Base-by-base conservation (phyloP, 1,140 invertebrate genomes). In the Nasonia giraulti region DNA sequence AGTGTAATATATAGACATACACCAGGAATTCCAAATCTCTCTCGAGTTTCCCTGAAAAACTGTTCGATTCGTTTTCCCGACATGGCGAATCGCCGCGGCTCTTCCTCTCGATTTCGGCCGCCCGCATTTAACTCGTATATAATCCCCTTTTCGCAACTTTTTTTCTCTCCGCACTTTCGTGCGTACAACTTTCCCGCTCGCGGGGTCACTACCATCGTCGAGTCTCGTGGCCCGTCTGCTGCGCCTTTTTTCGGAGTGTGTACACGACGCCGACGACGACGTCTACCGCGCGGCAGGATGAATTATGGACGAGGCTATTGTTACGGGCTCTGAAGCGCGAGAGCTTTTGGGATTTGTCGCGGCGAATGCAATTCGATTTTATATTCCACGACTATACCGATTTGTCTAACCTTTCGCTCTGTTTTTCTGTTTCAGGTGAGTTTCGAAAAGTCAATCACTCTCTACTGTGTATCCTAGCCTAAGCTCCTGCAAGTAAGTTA, bases 141-240 rank as follows among this genome's bases (percentile, higher is more conserved):
- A 3, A 1, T 80, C 81, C n/a, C 82, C 23, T 62, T 62, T 47
- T 76, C 37, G 81, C 33, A 85, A 86, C 80, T 62, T 47, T 55
- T 69, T 79, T 40, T 69, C 31, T 77, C 37, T 37, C 68, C 82
- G 74, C 76, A n/a, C 68, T 33, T 75, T 31, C 71, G 17, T 50
- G 80, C 76, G 50, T 80, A 81, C 47, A 85, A 74, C 69, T 44
- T 84, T 27, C 83, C 44, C 55, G 74, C 27, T 71, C 44, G 55
- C 44, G n/a, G 27, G 47, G 44, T 50, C 71, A 62, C 62, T 82
- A 8, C 27, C 33, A 5, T 37, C 33, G 20, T 44, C 27, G 40
- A 37, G 5, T 80, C 31, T 27, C 5, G 50, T 14, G 50, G 50
- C 12, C 12, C 8, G 8, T 27, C n/a, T 62, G n/a, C 76, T 14